Percentiles rank a stretch among this genome's conserved stretches.
Evolutionary conservation across 2,113 vertebrate genomes (phyloP).

Genomic region (Excalfactoria chinensis): DNA sequence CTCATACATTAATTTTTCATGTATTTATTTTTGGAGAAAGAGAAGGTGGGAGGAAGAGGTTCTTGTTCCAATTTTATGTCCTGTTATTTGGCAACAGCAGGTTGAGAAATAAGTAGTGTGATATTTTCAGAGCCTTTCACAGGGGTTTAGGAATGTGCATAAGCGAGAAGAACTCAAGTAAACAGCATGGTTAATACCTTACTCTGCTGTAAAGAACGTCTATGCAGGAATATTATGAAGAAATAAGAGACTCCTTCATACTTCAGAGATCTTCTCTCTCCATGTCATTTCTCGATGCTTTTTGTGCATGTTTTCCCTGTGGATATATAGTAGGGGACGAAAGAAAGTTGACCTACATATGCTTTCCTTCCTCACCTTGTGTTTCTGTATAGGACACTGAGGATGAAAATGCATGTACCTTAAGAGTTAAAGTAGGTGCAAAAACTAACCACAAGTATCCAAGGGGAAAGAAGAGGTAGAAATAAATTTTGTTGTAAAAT

Average conservation of each 20-base stretch:
- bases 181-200: constrained; percentile 1
- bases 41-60: constrained; percentile 22
- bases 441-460: neutral
- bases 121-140: constrained; percentile 43
- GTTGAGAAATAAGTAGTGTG: neutral
- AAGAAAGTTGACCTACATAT: constrained; percentile 36
- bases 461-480: neutral
- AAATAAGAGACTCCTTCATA: neutral
- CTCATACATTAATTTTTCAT: constrained; percentile 44
- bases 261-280: neutral
- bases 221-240: neutral
- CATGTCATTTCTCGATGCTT: constrained; percentile 7
- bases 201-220: neutral
- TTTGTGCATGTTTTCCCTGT: neutral
- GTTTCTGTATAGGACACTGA: neutral
- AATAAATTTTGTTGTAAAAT: neutral
- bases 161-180: neutral
- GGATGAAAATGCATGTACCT: neutral
- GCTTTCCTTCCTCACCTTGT: neutral
- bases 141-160: neutral
- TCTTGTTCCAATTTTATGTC: constrained; percentile 51
- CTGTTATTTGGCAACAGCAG: constrained; percentile 48
- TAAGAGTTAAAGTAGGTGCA: neutral
- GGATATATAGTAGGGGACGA: neutral
- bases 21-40: constrained; percentile 54